phyloP scores from a whole-genome alignment of 2,797 vertebrate species.

The Tapera naevia region DNA sequence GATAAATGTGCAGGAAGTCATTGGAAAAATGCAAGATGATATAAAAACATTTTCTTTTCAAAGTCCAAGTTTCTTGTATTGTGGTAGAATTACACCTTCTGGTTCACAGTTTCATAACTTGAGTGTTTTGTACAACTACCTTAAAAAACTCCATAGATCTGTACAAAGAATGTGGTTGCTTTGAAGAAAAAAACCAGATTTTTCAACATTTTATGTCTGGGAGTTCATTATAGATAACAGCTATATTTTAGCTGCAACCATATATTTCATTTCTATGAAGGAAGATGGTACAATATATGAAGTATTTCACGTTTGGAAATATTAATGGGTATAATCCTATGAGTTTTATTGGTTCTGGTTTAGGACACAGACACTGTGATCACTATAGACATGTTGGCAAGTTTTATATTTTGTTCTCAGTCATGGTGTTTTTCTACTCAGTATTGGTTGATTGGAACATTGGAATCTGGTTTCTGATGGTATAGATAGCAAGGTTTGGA shows the following conservation, averaged over 20 bases:
- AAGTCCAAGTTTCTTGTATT: background rate
- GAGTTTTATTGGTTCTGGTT: too few relatives aligned
- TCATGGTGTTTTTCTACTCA: too few relatives aligned
- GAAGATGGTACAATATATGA: background rate
- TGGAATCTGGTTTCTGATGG: too few relatives aligned
- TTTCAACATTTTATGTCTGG: background rate
- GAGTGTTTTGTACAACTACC: background rate
- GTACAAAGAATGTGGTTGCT: background rate
- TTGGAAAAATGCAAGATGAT: background rate
- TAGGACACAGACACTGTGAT: too few relatives aligned
- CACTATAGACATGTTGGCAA: too few relatives aligned
- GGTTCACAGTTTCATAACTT: background rate
- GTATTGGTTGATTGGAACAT: too few relatives aligned
- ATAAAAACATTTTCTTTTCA: background rate
- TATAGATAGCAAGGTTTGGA: too few relatives aligned
- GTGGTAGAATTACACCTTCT: background rate
- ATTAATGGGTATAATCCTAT: too few relatives aligned
- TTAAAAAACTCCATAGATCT: background rate
- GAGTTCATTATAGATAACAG: background rate
- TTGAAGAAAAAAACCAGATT: background rate
- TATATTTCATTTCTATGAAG: background rate
- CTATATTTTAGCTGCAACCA: background rate
- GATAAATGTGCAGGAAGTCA: background rate
- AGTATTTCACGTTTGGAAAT: background rate
- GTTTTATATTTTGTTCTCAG: too few relatives aligned